Base-by-base conservation (phyloP, 1,140 invertebrate species). In the Trissolcus basalis region DNA sequence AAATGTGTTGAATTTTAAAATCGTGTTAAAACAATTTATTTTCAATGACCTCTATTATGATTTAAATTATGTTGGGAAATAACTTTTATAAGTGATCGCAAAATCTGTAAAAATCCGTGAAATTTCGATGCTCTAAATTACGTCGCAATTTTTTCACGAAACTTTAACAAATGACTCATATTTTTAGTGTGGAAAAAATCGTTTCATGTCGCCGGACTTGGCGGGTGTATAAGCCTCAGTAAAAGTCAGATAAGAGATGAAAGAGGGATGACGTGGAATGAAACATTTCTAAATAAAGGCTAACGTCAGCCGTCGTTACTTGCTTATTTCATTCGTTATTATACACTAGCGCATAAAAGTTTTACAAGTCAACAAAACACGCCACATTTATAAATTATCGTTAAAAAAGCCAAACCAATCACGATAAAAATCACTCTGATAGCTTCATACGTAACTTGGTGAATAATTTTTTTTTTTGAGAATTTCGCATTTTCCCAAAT, bases 211-310 rank as follows among this genome's bases (percentile, higher is more conserved):
- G 19, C 55, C 12, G 33, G 39, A 55, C 50, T 49, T 55, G 15
- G 7, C 39, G 55, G 27, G 55, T 54, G 48, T 47, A 60, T 27
- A 43, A 11, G 43, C 10, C n/a, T 47, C 4, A 61, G 58, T 63
- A 13, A 63, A 56, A 71, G 53, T 13, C 41, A 56, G 58, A 56
- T 50, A 71, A 63, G 53, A 27, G 15, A 44, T 8, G 45, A 55
- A 55, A 54, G 56, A 55, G 50, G 13, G 41, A 58, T 11, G 15
- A 53, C 13, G n/a, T 10, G 14, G 16, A 56, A 49, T 16, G 35
- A 58, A 51, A 67, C 56, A 48, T 56, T 61, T 59, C 56, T 59
- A 74, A 74, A 74, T 67, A 74, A 61, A 61, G 56, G 33, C 56
- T 55, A 60, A 48, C 61, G 61, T 65, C 70, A 67, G 67, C 45